These are phyloP conservation scores for Centrocercus urophasianus DNA, from an alignment of 2,113 vertebrate species.

Conservation along the genomic window DNA sequence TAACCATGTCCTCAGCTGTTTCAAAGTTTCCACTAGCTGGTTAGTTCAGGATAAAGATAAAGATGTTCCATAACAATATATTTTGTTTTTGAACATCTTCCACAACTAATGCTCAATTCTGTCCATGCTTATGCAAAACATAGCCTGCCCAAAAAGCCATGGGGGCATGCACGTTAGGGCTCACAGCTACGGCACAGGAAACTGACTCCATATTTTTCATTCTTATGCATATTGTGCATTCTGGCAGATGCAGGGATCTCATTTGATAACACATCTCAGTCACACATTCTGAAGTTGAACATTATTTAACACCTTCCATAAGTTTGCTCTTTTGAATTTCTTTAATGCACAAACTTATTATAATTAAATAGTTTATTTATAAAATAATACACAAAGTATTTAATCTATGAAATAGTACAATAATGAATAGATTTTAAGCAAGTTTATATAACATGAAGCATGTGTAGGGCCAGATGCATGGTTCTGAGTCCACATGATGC, in stretches of 20 bases:
- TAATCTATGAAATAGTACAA: neutral
- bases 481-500: neutral
- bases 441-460: neutral
- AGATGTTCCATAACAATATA: neutral
- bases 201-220: neutral
- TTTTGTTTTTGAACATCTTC: neutral
- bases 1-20: neutral
- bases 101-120: neutral
- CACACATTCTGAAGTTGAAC: neutral
- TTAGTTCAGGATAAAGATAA: neutral
- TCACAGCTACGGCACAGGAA: neutral
- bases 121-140: neutral
- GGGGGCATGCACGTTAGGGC: fast-evolving
- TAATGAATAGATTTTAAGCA: neutral
- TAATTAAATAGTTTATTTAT: neutral
- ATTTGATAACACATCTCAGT: neutral
- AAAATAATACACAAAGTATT: neutral
- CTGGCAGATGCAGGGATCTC: neutral
- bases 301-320: neutral
- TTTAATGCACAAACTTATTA: neutral
- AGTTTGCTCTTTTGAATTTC: neutral
- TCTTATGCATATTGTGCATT: neutral
- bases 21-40: neutral
- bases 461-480: neutral
- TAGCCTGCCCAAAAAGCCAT: neutral